Conservation (phyloP, 2,113 vertebrate species). For the Dasyurus viverrinus region DNA sequence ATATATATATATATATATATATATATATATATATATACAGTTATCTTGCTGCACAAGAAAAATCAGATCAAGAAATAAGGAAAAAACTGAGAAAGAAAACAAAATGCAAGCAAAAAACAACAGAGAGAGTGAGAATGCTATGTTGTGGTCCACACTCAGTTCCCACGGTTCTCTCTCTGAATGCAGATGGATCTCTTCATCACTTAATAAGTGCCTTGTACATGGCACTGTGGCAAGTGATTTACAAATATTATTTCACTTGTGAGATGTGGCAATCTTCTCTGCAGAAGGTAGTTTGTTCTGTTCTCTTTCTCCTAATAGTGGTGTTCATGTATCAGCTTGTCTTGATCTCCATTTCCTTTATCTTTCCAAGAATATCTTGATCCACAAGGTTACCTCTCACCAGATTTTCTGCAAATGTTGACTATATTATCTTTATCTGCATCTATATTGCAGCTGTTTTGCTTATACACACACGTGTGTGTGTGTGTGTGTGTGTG, state of each 20-base stretch:
- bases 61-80: too few species aligned
- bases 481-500: too few species aligned
- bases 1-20: too few species aligned
- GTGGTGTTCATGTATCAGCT: neutral
- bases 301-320: neutral
- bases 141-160: too few species aligned
- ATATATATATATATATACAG: too few species aligned
- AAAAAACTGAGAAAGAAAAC: too few species aligned
- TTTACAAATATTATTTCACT: neutral
- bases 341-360: neutral
- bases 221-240: neutral
- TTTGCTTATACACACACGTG: neutral
- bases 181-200: too few species aligned
- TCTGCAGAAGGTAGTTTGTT: neutral
- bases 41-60: too few species aligned
- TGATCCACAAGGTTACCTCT: neutral
- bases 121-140: too few species aligned
- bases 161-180: too few species aligned
- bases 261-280: neutral
- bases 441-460: neutral
- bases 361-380: neutral
- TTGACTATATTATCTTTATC: neutral
- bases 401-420: neutral
- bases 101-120: too few species aligned
- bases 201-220: too few species aligned